Evolutionary conservation across 2,113 vertebrate genomes (phyloP), one percentile per base, ranked within the genome.

Genomic region (Tamias sibiricus): DNA sequence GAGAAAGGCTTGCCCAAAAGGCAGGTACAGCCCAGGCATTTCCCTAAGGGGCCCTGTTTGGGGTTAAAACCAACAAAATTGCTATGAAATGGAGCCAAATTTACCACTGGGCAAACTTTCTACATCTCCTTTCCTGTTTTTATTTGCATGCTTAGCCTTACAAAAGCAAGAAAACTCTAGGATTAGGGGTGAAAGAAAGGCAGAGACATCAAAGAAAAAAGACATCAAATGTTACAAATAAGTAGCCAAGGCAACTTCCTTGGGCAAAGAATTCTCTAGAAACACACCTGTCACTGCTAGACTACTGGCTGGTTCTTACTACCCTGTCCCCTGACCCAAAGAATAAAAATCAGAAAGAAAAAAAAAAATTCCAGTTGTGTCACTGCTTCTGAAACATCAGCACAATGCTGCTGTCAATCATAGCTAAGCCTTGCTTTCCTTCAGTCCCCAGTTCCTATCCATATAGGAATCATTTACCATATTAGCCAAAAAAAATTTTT

Each of bases 181-280:
- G 19, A 96, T 92, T 35, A 85, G 85, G n/a, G n/a, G 42, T n/a
- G 14, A 82, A 40, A 86, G 52, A 81, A 87, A 76, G 66, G 80
- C 20, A 66, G 87, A 91, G 13, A 88, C 1, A 66, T 64, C 42
- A 64, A 91, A n/a, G 9, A 28, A 28, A 77, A 11, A 9, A 40
- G 35, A 83, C 84, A 76, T 75, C 42, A 57, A 87, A 80, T 79
- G 57, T 76, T 68, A 82, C n/a, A 83, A 87, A 49, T 44, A 59
- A 72, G 71, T 32, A 90, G 20, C 22, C 47, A 84, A 81, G 69
- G 71, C 80, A 90, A 22, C 49, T 74, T 94, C 35, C 37, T 52
- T 76, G 54, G 80, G 77, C 64, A 96, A 87, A 79, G 59, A 95
- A 90, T 47, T 83, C 68, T 93, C 76, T 62, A 79, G 90, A 90